Conservation (phyloP, 2,113 vertebrate species). For the Ariopsis seemanni region DNA sequence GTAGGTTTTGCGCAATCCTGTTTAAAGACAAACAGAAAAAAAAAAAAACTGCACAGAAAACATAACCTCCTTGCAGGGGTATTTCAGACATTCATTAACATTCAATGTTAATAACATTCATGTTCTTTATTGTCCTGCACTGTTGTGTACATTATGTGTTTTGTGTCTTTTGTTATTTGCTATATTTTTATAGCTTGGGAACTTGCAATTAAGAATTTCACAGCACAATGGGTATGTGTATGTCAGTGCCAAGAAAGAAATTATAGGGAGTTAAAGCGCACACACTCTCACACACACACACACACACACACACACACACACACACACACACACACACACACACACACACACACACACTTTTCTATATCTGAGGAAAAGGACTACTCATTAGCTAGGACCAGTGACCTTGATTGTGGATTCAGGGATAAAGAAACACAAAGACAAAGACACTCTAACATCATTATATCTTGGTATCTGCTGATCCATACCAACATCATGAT, state of each 20-base stretch:
- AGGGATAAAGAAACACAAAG: slow-evolving; percentile 2
- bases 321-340: slow-evolving; percentile 10
- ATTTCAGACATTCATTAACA: too few species aligned
- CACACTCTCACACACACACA: not conserved
- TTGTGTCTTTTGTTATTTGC: too few species aligned
- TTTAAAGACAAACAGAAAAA: too few species aligned
- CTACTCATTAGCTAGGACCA: slow-evolving; percentile 14
- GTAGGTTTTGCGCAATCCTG: too few species aligned
- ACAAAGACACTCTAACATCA: not conserved
- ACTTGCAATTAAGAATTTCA: too few species aligned
- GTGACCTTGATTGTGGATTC: not conserved
- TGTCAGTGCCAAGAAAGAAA: not conserved
- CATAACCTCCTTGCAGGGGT: too few species aligned
- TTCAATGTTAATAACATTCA: too few species aligned
- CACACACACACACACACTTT: slow-evolving; percentile 34
- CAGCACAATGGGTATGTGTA: not conserved
- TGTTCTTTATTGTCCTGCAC: too few species aligned
- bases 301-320: not conserved
- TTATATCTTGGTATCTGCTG: not conserved
- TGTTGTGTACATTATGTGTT: too few species aligned
- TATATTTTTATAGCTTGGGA: too few species aligned
- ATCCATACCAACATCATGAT: not conserved
- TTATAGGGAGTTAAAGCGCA: not conserved
- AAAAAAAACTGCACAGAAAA: too few species aligned
- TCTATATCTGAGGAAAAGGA: not conserved